Conservation (phyloP, 2,888 invertebrate species). For the Sicus ferrugineus region DNA sequence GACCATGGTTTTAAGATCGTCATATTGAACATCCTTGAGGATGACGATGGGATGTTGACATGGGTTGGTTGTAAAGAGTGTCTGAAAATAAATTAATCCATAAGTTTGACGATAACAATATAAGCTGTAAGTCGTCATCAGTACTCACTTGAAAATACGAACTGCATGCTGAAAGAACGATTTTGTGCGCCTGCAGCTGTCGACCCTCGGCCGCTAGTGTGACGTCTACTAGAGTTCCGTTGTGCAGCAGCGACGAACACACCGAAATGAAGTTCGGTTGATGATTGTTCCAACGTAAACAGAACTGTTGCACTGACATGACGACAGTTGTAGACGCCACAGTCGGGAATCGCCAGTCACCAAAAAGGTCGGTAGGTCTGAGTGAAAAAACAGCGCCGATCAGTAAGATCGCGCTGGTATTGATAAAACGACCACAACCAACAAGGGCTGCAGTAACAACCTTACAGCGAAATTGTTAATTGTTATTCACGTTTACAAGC, state of each 20-base stretch:
- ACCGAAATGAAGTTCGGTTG: slow-evolving; percentile 91
- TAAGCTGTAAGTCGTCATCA: not conserved
- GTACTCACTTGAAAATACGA: slow-evolving; percentile 85
- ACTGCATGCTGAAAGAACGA: slow-evolving; percentile 89
- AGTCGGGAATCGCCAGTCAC: slow-evolving; percentile 27
- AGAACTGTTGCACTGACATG: slow-evolving; percentile 80
- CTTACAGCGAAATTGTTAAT: slow-evolving; percentile 37
- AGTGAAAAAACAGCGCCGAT: not conserved
- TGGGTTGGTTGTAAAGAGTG: slow-evolving; percentile 84
- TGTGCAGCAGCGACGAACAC: slow-evolving; percentile 83
- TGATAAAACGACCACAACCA: not conserved
- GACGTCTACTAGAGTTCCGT: slow-evolving; percentile 86
- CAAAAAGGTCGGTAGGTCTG: not conserved
- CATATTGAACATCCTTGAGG: slow-evolving; percentile 85
- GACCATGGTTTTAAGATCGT: slow-evolving; percentile 85
- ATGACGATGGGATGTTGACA: slow-evolving; percentile 91
- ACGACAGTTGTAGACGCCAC: slow-evolving; percentile 22
- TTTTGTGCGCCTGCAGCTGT: slow-evolving; percentile 87
- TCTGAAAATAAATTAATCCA: slow-evolving; percentile 65
- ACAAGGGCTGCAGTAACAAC: not conserved
- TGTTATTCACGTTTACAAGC: slow-evolving; percentile 20
- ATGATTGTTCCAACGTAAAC: slow-evolving; percentile 91
- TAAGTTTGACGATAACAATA: no score
- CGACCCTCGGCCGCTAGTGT: slow-evolving; percentile 91
- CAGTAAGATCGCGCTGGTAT: slow-evolving; percentile 7